Evolutionary conservation across 2,797 vertebrate genomes (phyloP).

Genomic region (Apodemus agrarius): DNA sequence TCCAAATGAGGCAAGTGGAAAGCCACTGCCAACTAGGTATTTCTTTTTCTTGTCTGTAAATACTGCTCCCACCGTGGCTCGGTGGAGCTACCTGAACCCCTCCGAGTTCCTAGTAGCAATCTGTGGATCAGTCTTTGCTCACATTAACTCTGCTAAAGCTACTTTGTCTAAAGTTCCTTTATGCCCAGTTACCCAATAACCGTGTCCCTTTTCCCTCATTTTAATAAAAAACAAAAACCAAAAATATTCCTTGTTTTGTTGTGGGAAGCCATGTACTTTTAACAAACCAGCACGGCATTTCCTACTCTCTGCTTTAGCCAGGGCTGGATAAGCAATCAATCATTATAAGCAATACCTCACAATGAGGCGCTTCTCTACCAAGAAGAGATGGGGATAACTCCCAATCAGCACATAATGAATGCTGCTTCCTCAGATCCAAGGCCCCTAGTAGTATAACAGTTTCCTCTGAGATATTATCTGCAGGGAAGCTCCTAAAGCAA

Average conservation of each 20-base stretch:
- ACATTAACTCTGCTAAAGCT: not conserved
- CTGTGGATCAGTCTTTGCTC: not conserved
- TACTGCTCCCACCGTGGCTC: not conserved
- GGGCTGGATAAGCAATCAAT: not conserved
- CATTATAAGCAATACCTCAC: not conserved
- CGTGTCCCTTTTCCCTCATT: not conserved
- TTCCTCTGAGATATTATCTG: not conserved
- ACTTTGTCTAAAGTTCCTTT: not conserved
- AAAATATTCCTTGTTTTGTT: not conserved
- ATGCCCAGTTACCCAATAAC: not conserved
- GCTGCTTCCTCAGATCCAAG: not conserved
- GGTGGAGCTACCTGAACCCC: not conserved
- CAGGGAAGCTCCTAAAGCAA: not conserved
- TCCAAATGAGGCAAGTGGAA: not conserved
- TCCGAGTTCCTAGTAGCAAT: not conserved
- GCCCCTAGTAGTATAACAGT: not conserved
- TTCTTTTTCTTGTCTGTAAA: not conserved
- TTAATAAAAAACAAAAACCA: not conserved
- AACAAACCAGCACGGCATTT: not conserved
- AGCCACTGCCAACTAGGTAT: not conserved
- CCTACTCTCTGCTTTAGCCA: not conserved
- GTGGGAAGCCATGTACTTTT: not conserved
- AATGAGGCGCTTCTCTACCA: not conserved
- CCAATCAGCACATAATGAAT: not conserved
- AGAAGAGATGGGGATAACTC: not conserved